phyloP scores from a whole-genome alignment of 2,113 vertebrate species.

The Lepisosteus osseus region DNA sequence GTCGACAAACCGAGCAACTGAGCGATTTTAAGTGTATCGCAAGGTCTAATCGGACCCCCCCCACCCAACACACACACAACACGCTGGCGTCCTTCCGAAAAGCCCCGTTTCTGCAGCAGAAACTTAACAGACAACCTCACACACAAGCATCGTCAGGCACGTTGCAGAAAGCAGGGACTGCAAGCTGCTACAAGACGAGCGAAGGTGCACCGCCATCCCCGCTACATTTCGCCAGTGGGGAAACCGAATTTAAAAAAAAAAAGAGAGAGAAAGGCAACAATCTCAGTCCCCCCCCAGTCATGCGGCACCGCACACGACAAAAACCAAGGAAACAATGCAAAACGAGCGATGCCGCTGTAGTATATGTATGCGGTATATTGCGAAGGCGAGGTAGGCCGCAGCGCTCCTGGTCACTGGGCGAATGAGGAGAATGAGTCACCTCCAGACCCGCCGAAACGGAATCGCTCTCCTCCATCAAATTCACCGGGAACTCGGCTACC shows the following conservation, averaged over 20 bases:
- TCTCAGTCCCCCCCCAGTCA: neutral
- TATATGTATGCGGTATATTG: neutral
- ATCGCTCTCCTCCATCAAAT: too few relatives aligned
- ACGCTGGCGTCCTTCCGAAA: neutral
- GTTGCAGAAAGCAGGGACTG: too few relatives aligned
- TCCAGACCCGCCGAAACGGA: too few relatives aligned
- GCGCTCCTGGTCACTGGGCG: conserved; percentile 3
- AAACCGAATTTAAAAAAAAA: neutral
- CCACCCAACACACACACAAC: neutral
- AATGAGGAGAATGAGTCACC: too few relatives aligned
- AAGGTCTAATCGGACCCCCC: too few relatives aligned
- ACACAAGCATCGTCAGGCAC: too few relatives aligned
- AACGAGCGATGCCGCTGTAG: conserved; percentile 34
- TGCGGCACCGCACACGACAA: too few relatives aligned
- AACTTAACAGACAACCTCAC: too few relatives aligned
- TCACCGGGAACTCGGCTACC: too few relatives aligned
- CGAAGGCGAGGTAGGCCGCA: conserved; percentile 43
- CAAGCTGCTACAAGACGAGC: too few relatives aligned
- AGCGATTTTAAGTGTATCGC: too few relatives aligned
- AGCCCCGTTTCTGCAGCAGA: neutral
- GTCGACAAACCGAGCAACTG: conserved; percentile 11
- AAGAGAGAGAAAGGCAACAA: neutral
- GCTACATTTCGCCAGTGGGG: neutral
- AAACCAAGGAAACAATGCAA: neutral
- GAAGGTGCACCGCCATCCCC: neutral